phyloP scores from a whole-genome alignment of 1,140 invertebrate genomes.

The Brachionus rotundiformis region DNA sequence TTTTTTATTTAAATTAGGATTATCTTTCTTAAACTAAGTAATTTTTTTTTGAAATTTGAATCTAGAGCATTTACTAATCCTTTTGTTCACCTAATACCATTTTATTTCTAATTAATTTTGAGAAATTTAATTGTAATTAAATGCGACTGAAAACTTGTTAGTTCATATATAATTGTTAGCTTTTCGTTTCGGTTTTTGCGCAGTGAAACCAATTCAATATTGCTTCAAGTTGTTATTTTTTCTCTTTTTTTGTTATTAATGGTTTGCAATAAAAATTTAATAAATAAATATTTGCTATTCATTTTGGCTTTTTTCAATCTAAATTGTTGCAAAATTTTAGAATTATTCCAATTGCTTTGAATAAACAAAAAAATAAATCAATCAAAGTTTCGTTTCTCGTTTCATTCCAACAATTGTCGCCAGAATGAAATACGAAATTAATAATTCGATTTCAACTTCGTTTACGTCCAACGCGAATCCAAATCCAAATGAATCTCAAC shows the following conservation, averaged over 20 bases:
- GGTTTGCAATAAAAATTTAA: slow-evolving; percentile 44
- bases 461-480: background rate
- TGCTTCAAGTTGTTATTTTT: slow-evolving; percentile 9
- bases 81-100: background rate
- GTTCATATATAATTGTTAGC: background rate
- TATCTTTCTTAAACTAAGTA: background rate
- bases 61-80: slow-evolving; percentile 2
- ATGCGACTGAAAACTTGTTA: background rate
- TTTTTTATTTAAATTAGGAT: background rate
- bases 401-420: background rate
- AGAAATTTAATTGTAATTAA: slow-evolving; percentile 11
- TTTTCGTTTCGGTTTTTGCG: background rate
- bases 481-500: background rate
- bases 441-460: background rate
- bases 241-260: slow-evolving; percentile 19
- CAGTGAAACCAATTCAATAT: background rate
- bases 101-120: slow-evolving; percentile 4
- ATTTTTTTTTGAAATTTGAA: background rate
- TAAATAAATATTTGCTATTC: slow-evolving; percentile 41
- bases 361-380: slow-evolving; percentile 25
- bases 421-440: slow-evolving; percentile 41
- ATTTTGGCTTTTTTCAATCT: background rate
- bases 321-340: slow-evolving; percentile 22
- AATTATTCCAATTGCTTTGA: background rate
- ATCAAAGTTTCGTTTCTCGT: slow-evolving; percentile 33